Percentiles rank a stretch among this genome's conserved stretches.
Conservation (phyloP, 2,113 vertebrate genomes). For the Columba janthina region DNA sequence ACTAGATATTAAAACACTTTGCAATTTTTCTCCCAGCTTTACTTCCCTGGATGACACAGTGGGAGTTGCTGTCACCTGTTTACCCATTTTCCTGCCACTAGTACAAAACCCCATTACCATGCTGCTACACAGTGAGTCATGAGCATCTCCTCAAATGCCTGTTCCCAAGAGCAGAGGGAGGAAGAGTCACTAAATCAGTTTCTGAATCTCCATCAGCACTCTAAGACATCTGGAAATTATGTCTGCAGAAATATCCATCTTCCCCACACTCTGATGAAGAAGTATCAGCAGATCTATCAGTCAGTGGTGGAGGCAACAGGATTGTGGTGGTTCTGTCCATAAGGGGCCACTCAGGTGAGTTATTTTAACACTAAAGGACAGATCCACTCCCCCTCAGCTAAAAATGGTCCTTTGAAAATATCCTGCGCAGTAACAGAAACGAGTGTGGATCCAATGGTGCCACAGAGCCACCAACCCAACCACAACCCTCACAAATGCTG, state of each 20-base stretch:
- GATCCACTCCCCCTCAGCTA: background rate
- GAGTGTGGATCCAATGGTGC: accelerated
- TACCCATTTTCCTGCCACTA: background rate
- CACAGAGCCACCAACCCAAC: background rate
- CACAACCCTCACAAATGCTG: background rate
- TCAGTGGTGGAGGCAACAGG: background rate
- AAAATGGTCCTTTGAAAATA: background rate
- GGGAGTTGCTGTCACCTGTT: background rate
- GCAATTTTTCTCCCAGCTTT: background rate
- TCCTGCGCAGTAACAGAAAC: background rate
- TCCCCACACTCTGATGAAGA: background rate
- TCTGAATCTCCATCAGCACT: background rate
- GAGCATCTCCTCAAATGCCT: background rate
- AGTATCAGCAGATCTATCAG: background rate
- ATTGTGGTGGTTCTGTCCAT: background rate
- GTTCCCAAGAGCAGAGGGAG: background rate
- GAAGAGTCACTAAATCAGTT: background rate
- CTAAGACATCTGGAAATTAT: background rate
- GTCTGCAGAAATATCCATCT: background rate
- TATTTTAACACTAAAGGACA: background rate
- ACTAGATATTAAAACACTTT: background rate
- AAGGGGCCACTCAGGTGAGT: background rate
- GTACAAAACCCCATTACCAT: background rate
- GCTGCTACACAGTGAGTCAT: accelerated
- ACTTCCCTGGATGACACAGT: accelerated